Evolutionary conservation across 2,888 invertebrate species (phyloP), one percentile per base, ranked within the genome.

Genomic region (Sarcophaga variegata): DNA sequence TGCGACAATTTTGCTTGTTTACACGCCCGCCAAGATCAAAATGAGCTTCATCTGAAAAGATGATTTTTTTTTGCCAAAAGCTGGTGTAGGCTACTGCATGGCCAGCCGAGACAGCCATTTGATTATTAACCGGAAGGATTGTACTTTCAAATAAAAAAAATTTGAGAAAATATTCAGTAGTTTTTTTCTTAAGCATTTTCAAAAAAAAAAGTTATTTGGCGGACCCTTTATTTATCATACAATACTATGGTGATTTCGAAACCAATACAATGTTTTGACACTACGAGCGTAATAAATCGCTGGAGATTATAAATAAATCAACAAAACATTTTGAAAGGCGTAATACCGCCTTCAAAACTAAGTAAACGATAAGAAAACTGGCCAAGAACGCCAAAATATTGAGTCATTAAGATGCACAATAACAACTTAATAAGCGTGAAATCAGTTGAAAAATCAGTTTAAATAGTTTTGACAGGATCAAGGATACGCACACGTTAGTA

Each of bases 391-490:
- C 1, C 14, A 49, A 14, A 12, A 11, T 14, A 49, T 49, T 49
- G 14, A 85, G 25, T 74, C 60, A 72, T 74, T 69, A 63, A 64
- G 60, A 76, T 27, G 8, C 67, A 70, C 20, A 49, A 62, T 76
- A 84, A 84, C 75, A 84, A 76, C 84, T 84, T 82, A 84, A 87
- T 84, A 82, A 79, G 87, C 84, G 69, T 87, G 49, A 87, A 84
- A 81, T 81, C 66, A 62, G 47, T 63, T 74, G 6, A 69, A 75
- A 54, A 63, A 81, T 60, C 59, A 70, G 71, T 81, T 71, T 59
- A 87, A 84, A 84, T 81, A 81, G 37, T 87, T 87, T 87, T 87
- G 87, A 84, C 87, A 87, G 84, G 87, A 84, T 84, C 79, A 87
- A 84, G 86, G 86, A 81, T 79, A 63, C 70, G 12, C 27, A 62